A percentile compares a stretch with the other conserved stretches of the same genome.
These are phyloP conservation scores for Clepsis dumicolana DNA, from an alignment of 2,888 invertebrate species.

Conservation along the genomic window DNA sequence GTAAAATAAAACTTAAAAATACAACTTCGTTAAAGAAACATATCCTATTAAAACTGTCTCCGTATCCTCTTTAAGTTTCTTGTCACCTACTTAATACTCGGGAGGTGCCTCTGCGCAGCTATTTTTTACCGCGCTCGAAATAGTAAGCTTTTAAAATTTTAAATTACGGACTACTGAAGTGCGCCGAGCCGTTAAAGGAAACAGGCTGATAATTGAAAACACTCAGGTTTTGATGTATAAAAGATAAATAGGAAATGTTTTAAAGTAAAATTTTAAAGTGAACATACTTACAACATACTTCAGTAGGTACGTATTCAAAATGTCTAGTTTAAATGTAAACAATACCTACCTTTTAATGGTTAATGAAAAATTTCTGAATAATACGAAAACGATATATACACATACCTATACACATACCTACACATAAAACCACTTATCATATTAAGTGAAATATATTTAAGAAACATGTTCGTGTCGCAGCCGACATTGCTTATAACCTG, in stretches of 20 bases:
- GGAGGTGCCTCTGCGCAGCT: slow-evolving; percentile 16
- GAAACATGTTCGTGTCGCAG: no score
- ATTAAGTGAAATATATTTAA: no score
- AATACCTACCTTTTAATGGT: no score
- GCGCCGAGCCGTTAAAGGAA: slow-evolving; percentile 35
- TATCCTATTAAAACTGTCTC: neutral
- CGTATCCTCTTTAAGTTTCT: slow-evolving; percentile 29
- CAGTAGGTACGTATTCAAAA: neutral
- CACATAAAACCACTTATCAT: no score
- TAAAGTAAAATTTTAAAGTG: no score
- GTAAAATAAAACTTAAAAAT: neutral
- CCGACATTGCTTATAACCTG: no score
- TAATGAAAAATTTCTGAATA: no score
- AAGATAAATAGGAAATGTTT: slow-evolving; percentile 1
- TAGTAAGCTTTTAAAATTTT: slow-evolving; percentile 41
- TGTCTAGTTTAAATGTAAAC: neutral
- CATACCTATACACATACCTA: no score
- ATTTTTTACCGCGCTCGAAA: slow-evolving; percentile 41
- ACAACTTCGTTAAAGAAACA: neutral
- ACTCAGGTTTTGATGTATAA: slow-evolving; percentile 31
- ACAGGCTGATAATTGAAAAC: slow-evolving; percentile 41
- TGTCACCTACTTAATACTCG: slow-evolving; percentile 21
- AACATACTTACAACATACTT: no score
- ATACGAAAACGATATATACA: no score
- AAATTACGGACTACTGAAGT: slow-evolving; percentile 40